Conservation (phyloP, 2,113 vertebrate species). For the Thomomys bottae region DNA sequence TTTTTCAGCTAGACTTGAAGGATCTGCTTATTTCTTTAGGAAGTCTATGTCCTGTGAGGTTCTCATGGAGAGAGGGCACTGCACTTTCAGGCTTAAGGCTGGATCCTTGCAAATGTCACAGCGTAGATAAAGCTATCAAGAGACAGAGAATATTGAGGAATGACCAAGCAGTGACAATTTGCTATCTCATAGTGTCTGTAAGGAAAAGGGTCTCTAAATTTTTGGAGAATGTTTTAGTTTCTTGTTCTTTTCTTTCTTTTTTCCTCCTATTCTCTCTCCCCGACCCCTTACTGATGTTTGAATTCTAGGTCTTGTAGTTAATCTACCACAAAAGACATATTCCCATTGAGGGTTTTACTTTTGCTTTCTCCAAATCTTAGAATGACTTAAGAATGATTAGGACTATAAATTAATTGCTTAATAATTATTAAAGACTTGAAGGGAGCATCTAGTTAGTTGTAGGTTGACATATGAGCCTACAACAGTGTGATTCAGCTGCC, state of each 20-base stretch:
- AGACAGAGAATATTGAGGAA: background rate
- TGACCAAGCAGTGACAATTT: background rate
- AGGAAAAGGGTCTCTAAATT: background rate
- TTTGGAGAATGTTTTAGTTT: conserved; percentile 40
- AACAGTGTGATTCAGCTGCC: background rate
- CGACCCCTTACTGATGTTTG: too few relatives aligned
- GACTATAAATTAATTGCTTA: background rate
- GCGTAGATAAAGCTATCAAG: background rate
- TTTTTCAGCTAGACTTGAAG: background rate
- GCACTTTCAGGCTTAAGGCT: background rate
- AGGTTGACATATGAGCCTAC: conserved; percentile 3
- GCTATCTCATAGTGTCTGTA: background rate
- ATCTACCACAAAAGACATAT: too few relatives aligned
- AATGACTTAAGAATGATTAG: background rate
- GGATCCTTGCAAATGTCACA: conserved; percentile 7
- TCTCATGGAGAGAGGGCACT: background rate
- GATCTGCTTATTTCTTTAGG: background rate
- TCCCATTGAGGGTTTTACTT: too few relatives aligned
- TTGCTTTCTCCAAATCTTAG: background rate
- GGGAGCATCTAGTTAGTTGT: background rate
- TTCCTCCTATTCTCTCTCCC: too few relatives aligned
- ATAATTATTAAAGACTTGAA: background rate
- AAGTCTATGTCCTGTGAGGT: background rate
- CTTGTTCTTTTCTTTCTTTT: too few relatives aligned
- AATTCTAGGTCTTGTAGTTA: too few relatives aligned